Evolutionary conservation across 2,797 vertebrate genomes (phyloP), one percentile per base, ranked within the genome.

Genomic region (Sebastes itinus): DNA sequence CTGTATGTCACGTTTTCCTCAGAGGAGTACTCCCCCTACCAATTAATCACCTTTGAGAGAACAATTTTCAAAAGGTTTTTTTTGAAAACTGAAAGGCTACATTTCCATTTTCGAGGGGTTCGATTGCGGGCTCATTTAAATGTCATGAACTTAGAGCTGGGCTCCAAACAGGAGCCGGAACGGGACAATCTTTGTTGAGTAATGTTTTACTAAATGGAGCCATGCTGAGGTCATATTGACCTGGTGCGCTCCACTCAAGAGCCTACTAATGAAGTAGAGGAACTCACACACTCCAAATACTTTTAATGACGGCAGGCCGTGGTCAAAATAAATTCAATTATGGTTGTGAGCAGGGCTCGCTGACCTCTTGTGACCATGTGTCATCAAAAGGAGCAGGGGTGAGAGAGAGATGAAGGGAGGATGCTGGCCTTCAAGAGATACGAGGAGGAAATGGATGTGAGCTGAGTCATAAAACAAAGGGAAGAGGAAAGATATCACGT

Each of bases 281-380:
- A 67, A 77, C 77, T 35, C 18, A 4, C 30, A 70, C 52, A 75
- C 38, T 64, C 65, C 32, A 78, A 72, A 85, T 85, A 78, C 65
- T 78, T 83, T 80, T 65, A 81, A 86, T 30, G 75, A 88, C 46
- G 77, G 80, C 72, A 71, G 28, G 27, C 56, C 72, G 38, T 32
- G 77, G 86, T 88, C 80, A 84, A 86, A 70, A 84, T 56, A 83
- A 84, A 85, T 80, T 86, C 11, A 85, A 76, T 92, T 85, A 87
- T 52, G 74, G 85, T 67, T 23, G 61, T 22, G 64, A 68, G 61
- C 55, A 69, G 72, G 63, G 25, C 59, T 79, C 3, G 13, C 63
- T 85, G 77, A 88, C 78, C 80, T 82, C 55, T 54, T 25, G 52
- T 78, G 81, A 87, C 78, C 74, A 27, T 72, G 75, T 58, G 77